phyloP scores from a whole-genome alignment of 2,797 vertebrate genomes.

The Loriculus beryllinus region DNA sequence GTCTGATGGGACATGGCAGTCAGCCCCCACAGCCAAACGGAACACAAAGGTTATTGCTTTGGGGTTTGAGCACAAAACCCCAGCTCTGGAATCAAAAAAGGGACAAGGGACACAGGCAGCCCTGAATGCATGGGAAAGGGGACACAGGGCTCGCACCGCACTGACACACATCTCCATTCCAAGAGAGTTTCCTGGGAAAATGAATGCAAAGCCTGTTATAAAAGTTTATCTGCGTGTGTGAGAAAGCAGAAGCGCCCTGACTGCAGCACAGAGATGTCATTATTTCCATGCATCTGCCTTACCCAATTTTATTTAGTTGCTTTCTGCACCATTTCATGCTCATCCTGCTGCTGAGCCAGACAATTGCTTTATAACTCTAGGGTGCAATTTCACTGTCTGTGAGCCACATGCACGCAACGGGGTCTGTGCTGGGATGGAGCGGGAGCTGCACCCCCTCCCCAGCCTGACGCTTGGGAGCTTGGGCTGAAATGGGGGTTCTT shows the following conservation, averaged over 20 bases:
- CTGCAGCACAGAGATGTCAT: conserved; percentile 14
- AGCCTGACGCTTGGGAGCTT: background rate
- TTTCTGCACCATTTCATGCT: conserved; percentile 78
- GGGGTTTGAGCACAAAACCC: conserved; percentile 4
- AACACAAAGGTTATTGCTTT: background rate
- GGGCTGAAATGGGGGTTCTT: background rate
- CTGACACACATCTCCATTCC: background rate
- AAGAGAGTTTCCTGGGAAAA: background rate
- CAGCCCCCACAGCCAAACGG: background rate
- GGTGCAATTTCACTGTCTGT: conserved; percentile 72
- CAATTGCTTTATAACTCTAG: conserved; percentile 76
- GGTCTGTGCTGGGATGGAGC: conserved; percentile 27
- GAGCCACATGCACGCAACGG: conserved; percentile 50
- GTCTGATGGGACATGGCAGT: rapidly evolving
- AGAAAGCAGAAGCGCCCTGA: background rate
- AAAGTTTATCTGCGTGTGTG: conserved; percentile 31
- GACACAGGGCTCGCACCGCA: background rate
- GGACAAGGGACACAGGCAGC: rapidly evolving
- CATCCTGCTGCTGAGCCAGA: conserved; percentile 73
- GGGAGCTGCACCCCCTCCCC: background rate
- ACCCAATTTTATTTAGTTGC: conserved; percentile 65
- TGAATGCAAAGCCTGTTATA: conserved; percentile 8
- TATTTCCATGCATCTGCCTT: conserved; percentile 58
- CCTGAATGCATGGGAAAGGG: rapidly evolving
- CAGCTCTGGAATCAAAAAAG: background rate